Evolutionary conservation across 2,113 vertebrate genomes (phyloP).

Genomic region (Otus sunia): DNA sequence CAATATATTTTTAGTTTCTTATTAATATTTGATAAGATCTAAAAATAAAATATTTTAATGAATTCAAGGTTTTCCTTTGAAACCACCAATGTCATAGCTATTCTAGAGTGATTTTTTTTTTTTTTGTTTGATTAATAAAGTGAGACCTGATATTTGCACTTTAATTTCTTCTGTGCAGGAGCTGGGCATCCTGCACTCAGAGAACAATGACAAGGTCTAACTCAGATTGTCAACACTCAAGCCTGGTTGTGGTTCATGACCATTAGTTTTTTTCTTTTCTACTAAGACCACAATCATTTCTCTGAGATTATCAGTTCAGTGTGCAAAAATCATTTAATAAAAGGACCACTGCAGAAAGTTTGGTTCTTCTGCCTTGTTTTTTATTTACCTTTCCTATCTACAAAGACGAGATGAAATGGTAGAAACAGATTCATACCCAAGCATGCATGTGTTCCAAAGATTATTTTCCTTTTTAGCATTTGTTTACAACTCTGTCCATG

Average conservation of each 20-base stretch:
- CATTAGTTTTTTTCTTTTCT: neutral
- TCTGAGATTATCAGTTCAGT: neutral
- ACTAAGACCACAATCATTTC: neutral
- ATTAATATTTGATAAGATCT: neutral
- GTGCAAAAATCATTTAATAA: neutral
- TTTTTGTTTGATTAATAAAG: neutral
- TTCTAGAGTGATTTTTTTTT: neutral
- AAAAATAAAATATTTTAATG: neutral
- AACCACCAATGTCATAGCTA: neutral
- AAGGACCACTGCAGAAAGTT: neutral
- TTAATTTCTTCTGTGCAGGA: neutral
- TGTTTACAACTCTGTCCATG: neutral
- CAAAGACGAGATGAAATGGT: neutral
- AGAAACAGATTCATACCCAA: neutral
- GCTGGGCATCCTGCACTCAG: fast-evolving
- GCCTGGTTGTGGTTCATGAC: neutral
- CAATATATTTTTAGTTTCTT: neutral
- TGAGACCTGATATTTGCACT: neutral
- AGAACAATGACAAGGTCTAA: neutral
- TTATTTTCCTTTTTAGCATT: neutral
- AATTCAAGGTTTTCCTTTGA: neutral
- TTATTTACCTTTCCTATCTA: neutral
- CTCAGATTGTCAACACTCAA: neutral
- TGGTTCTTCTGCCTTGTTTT: neutral
- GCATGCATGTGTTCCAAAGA: fast-evolving